These are phyloP conservation scores for Pseudotriccus pelzelni DNA, from an alignment of 2,797 vertebrate genomes.

Conservation along the genomic window DNA sequence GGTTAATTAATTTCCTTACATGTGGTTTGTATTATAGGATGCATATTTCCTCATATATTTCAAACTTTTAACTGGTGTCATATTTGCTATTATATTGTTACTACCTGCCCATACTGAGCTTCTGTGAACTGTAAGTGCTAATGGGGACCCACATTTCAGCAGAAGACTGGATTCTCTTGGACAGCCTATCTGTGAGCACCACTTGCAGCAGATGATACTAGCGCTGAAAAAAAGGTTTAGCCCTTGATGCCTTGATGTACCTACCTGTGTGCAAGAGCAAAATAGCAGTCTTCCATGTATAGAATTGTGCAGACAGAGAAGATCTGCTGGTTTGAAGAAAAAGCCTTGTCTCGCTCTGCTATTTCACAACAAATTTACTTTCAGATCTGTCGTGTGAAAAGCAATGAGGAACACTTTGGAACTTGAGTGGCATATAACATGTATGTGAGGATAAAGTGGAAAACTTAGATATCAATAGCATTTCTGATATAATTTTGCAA, in stretches of 20 bases:
- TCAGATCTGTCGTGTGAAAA: neutral
- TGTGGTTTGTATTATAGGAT: neutral
- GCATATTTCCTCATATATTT: fast-evolving
- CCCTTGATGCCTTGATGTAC: neutral
- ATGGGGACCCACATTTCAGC: neutral
- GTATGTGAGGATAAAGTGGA: neutral
- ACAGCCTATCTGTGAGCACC: neutral
- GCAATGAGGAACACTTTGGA: neutral
- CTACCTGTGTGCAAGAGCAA: neutral
- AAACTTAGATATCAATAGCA: neutral
- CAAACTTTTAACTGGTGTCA: neutral
- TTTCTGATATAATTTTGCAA: neutral
- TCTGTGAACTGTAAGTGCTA: neutral
- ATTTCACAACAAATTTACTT: neutral
- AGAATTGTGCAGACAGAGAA: neutral
- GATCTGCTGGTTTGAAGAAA: neutral
- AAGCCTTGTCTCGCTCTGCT: neutral
- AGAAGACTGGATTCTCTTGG: neutral
- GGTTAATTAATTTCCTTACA: neutral
- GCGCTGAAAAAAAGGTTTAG: neutral
- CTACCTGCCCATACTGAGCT: neutral
- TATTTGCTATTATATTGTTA: neutral
- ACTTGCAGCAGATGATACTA: neutral
- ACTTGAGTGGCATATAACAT: neutral
- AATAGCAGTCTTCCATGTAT: neutral